Percentiles rank a stretch among this genome's conserved stretches.
These are phyloP conservation scores for Toxotes chatareus DNA, from an alignment of 2,113 vertebrate species.

Conservation along the genomic window DNA sequence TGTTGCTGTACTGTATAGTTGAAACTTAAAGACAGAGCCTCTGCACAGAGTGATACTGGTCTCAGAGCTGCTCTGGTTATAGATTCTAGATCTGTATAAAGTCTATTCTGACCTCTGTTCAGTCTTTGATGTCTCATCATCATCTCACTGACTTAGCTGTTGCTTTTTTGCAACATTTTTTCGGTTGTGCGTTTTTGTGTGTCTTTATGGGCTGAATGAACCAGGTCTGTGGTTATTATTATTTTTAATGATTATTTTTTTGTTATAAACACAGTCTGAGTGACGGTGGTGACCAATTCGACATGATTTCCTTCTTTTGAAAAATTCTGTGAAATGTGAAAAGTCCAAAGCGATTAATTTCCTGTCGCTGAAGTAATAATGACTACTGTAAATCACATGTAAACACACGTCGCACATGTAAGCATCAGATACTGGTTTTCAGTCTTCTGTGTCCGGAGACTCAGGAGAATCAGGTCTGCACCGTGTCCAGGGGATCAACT, in stretches of 20 bases:
- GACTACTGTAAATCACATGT: too few species aligned
- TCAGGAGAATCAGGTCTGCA: too few species aligned
- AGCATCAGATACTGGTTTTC: too few species aligned
- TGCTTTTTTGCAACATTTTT: conserved; percentile 11
- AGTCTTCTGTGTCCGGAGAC: too few species aligned
- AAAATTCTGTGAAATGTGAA: neutral
- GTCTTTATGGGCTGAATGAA: conserved; percentile 12
- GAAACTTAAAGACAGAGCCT: neutral
- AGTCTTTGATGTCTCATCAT: conserved; percentile 1
- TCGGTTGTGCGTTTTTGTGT: neutral
- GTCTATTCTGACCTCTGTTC: neutral
- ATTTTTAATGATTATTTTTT: neutral
- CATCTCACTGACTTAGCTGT: neutral
- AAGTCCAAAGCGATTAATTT: too few species aligned
- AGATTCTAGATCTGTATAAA: neutral
- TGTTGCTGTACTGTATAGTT: neutral
- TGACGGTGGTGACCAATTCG: neutral
- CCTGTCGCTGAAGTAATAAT: too few species aligned
- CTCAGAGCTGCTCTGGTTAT: neutral
- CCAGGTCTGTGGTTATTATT: neutral
- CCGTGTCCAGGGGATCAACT: too few species aligned
- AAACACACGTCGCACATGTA: too few species aligned
- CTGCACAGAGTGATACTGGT: neutral
- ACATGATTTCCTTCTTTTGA: neutral
- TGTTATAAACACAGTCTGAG: neutral